These are phyloP conservation scores for Pristionchus fissidentatus DNA, from an alignment of 2,888 invertebrate species.

Conservation along the genomic window DNA sequence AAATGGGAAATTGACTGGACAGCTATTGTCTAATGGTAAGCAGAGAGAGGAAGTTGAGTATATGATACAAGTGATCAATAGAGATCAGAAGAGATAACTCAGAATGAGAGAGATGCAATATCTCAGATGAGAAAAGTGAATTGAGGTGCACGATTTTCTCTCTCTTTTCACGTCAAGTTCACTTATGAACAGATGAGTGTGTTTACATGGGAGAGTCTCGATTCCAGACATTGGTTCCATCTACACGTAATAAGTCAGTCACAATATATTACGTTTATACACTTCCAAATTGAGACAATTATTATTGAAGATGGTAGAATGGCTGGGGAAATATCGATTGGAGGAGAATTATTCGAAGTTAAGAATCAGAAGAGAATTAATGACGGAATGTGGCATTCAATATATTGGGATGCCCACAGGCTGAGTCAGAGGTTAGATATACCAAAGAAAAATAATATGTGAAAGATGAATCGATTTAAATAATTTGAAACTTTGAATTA, in stretches of 20 bases:
- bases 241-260: conserved; percentile 65
- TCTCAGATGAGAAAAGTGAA: no score
- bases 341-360: conserved; percentile 69
- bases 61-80: no score
- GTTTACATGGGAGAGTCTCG: conserved; percentile 71
- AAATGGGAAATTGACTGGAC: conserved; percentile 69
- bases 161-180: conserved; percentile 68
- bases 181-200: conserved; percentile 71
- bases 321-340: conserved; percentile 72
- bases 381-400: conserved; percentile 70
- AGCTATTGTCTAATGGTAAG: no score
- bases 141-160: conserved; percentile 40
- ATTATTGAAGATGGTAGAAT: conserved; percentile 61
- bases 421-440: neutral
- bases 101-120: no score
- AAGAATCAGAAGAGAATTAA: conserved; percentile 63
- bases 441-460: no score
- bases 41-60: no score
- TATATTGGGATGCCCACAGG: conserved; percentile 58
- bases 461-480: neutral
- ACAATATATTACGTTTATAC: neutral
- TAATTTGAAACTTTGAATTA: neutral
- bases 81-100: no score
- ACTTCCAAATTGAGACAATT: neutral
- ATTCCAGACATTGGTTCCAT: conserved; percentile 74